These are phyloP conservation scores for Ypsolopha sequella DNA, from an alignment of 2,888 invertebrate species.

Conservation along the genomic window DNA sequence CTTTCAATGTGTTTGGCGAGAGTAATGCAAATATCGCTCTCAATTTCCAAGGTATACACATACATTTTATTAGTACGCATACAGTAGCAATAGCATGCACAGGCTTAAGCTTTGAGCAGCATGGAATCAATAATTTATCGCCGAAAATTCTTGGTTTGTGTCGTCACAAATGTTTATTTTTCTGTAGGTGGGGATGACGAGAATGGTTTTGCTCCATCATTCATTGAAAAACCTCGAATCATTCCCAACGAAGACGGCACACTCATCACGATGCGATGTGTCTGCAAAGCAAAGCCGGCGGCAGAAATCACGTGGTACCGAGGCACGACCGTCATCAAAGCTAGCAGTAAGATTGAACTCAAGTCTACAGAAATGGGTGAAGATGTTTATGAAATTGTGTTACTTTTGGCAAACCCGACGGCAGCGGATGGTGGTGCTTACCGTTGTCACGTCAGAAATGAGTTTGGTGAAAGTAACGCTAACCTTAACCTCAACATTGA, in stretches of 20 bases:
- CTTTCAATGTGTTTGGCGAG: conserved; percentile 98
- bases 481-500: conserved; percentile 97
- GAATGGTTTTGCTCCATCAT: conserved; percentile 95
- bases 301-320: conserved; percentile 96
- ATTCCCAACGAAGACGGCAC: conserved; percentile 98
- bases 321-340: conserved; percentile 87
- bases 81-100: conserved; percentile 31
- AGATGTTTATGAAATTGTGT: conserved; percentile 88
- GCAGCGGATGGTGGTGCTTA: conserved; percentile 70
- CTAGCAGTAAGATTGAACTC: conserved; percentile 87
- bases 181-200: conserved; percentile 89
- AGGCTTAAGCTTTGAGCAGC: conserved; percentile 57
- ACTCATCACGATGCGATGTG: conserved; percentile 96
- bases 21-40: conserved; percentile 99
- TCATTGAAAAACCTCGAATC: conserved; percentile 98
- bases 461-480: conserved; percentile 96
- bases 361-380: conserved; percentile 82
- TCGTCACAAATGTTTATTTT: conserved; percentile 10
- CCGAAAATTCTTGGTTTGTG: neutral
- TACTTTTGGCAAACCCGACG: conserved; percentile 68
- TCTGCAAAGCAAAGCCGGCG: conserved; percentile 94
- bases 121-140: conserved; percentile 23
- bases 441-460: conserved; percentile 95
- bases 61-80: conserved; percentile 6
- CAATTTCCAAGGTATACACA: conserved; percentile 94